Conservation (phyloP, 2,888 invertebrate species). For the Marronus borbonicus region DNA sequence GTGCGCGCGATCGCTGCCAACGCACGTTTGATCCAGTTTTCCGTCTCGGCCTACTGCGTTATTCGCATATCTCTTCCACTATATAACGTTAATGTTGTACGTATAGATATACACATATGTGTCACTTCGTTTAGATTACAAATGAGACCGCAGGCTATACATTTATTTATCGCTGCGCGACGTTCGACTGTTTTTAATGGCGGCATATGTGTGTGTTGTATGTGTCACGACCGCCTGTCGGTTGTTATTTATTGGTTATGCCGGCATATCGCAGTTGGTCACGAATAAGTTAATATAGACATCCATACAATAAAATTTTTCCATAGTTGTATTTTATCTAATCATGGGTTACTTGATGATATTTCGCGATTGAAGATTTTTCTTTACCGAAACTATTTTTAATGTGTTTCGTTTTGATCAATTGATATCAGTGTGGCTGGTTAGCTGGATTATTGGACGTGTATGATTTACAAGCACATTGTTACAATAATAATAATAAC, state of each 20-base stretch:
- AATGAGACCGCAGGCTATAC: conserved; percentile 45
- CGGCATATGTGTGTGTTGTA: not conserved
- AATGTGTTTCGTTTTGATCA: too few species aligned
- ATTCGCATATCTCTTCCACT: conserved; percentile 33
- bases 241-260: not conserved
- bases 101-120: conserved; percentile 11
- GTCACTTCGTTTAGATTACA: conserved; percentile 54
- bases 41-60: conserved; percentile 47
- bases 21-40: conserved; percentile 54
- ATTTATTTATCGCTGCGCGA: conserved; percentile 15
- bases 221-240: not conserved
- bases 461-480: too few species aligned
- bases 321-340: too few species aligned
- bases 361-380: too few species aligned
- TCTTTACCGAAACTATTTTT: too few species aligned
- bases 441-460: too few species aligned
- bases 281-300: too few species aligned
- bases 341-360: too few species aligned
- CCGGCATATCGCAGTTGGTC: too few species aligned
- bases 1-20: conserved; percentile 51
- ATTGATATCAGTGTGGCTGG: too few species aligned
- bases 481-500: too few species aligned
- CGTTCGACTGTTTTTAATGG: conserved; percentile 12
- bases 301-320: too few species aligned
- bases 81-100: not conserved